Base-by-base conservation (phyloP, 1,140 invertebrate species). In the Pseudoatta argentina region DNA sequence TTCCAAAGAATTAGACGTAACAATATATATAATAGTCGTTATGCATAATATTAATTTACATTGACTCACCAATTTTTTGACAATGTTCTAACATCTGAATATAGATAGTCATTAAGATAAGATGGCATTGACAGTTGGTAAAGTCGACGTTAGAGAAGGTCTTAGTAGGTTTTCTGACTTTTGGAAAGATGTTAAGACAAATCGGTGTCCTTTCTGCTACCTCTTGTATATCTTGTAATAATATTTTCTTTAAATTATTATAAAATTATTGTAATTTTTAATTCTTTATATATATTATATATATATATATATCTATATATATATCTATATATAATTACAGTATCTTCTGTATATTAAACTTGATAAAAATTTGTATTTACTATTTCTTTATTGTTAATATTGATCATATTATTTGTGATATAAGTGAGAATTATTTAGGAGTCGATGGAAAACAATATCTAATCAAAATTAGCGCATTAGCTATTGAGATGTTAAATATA, bases 31-130 rank as follows among this genome's bases (percentile, higher is more conserved):
- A 64, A 39, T 34, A 57, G n/a, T 39, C 0, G 34, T 59, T 39
- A 44, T 21, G 24, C 66, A 51, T 75, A 12, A 39, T 10, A 57
- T 10, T 18, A 18, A 48, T 55, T 24, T 53, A 72, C 6, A 6
- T 39, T 12, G 12, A 87, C 86, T 92, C 92, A 96, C 96, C 95
- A 72, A 96, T 95, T 53, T 95, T 96, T 30, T 93, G 93, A 88
- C 96, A 96, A 86, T 97, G 96, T 8, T 96, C 95, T 21, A 96
- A 93, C 5, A 96, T 94, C 89, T 96, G 96, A 1, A 93, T 94
- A 71, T 96, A 96, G n/a, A 95, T 95, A 0, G 95, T 95, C 10
- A 94, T 92, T 18, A 97, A 88, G 71, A 96, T 96, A 5, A 95
- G 85, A 59, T 95, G 90, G 87, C 96, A 97, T 86, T 96, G 94